Evolutionary conservation across 1,140 invertebrate species (phyloP).

Genomic region (Leptopilina boulardi): DNA sequence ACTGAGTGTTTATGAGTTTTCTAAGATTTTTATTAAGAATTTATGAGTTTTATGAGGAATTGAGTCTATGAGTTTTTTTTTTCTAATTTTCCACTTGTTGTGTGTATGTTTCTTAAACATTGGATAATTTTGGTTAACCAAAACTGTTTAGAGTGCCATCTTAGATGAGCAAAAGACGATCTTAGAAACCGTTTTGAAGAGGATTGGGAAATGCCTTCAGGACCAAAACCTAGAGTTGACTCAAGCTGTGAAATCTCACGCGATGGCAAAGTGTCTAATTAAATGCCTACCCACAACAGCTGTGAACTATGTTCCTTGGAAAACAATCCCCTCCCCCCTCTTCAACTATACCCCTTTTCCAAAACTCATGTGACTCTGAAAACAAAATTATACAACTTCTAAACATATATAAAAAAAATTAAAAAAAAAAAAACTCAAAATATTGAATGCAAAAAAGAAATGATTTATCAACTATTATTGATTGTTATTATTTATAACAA

Average conservation of each 20-base stretch:
- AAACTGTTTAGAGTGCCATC: background rate
- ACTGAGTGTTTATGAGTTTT: too few species aligned
- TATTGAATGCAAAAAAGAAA: too few species aligned
- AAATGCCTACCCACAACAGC: constrained; percentile 56
- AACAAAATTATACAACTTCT: constrained; percentile 19
- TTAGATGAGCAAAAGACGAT: constrained; percentile 42
- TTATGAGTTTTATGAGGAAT: too few species aligned
- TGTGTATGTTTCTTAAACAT: too few species aligned
- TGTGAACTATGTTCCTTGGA: constrained; percentile 45
- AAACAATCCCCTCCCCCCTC: background rate
- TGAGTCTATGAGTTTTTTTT: too few species aligned
- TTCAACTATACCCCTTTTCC: too few species aligned
- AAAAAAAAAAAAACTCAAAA: constrained; percentile 52
- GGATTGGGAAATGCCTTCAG: constrained; percentile 31
- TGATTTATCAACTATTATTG: too few species aligned
- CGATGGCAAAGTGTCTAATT: constrained; percentile 52
- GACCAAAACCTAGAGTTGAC: constrained; percentile 45
- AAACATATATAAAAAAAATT: constrained; percentile 46
- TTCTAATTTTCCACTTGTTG: too few species aligned
- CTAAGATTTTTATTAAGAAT: too few species aligned
- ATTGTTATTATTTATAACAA: too few species aligned
- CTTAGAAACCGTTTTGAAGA: constrained; percentile 5
- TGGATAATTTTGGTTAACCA: constrained; percentile 38
- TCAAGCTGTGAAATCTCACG: constrained; percentile 56
- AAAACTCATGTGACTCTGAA: background rate